A percentile compares a stretch with the other conserved stretches of the same genome.
Evolutionary conservation across 2,113 vertebrate genomes (phyloP).

Genomic region (Lutjanus erythropterus): DNA sequence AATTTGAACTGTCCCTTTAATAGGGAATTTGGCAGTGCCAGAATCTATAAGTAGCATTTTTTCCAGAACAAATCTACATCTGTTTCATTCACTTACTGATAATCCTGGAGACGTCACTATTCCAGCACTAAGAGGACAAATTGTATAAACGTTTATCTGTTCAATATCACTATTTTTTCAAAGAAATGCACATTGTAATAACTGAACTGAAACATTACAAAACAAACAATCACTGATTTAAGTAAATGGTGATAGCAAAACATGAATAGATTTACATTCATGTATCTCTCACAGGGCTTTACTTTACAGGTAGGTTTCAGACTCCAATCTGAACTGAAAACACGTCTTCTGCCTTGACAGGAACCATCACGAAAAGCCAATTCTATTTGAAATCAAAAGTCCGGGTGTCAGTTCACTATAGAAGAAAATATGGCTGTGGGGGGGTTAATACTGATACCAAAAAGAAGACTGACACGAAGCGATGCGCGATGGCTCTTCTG

Average conservation of each 20-base stretch:
- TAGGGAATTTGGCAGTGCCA: constrained; percentile 80
- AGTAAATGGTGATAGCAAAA: constrained; percentile 55
- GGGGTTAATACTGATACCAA: constrained; percentile 34
- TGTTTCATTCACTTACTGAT: constrained; percentile 41
- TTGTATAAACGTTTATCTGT: constrained; percentile 33
- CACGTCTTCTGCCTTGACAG: not conserved
- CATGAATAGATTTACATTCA: constrained; percentile 79
- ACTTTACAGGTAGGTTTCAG: constrained; percentile 48
- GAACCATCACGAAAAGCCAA: constrained; percentile 26
- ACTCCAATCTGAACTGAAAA: constrained; percentile 46
- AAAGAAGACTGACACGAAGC: constrained; percentile 52
- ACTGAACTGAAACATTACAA: constrained; percentile 65
- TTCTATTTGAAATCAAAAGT: not conserved
- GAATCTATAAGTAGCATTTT: constrained; percentile 37
- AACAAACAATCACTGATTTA: constrained; percentile 65
- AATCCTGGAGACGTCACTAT: constrained; percentile 42
- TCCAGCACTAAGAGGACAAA: constrained; percentile 46
- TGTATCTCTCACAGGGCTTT: constrained; percentile 61
- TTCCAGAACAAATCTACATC: constrained; percentile 17
- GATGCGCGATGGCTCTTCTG: constrained; percentile 48
- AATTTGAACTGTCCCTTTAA: no score
- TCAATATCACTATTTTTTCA: constrained; percentile 34
- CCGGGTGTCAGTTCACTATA: constrained; percentile 21
- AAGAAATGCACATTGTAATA: constrained; percentile 49
- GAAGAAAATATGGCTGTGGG: constrained; percentile 14